These are phyloP conservation scores for Protonibea diacanthus DNA, from an alignment of 2,797 vertebrate species.

Conservation along the genomic window DNA sequence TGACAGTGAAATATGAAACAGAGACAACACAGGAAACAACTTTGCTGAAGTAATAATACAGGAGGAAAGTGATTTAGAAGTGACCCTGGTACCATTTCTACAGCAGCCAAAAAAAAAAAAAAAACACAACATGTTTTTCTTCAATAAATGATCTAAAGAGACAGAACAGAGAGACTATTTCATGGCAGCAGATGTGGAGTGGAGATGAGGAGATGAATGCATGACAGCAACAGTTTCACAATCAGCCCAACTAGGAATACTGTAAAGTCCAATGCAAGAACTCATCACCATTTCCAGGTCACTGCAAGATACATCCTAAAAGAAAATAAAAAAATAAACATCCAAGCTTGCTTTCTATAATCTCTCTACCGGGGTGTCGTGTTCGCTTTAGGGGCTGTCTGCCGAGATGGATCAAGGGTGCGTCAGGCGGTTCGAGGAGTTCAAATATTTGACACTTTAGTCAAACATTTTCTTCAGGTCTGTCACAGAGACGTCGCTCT, in stretches of 20 bases:
- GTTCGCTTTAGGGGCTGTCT: slow-evolving; percentile 56
- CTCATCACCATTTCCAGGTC: neutral
- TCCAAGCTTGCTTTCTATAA: slow-evolving; percentile 40
- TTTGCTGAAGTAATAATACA: neutral
- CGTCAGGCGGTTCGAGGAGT: slow-evolving; percentile 59
- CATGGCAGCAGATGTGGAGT: neutral
- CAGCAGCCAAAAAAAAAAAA: neutral
- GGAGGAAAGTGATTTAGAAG: neutral
- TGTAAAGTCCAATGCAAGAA: neutral
- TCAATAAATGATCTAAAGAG: neutral
- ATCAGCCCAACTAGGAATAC: neutral
- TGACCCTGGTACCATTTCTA: neutral
- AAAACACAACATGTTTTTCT: neutral
- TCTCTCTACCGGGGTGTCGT: slow-evolving; percentile 38
- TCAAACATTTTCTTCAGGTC: slow-evolving; percentile 69
- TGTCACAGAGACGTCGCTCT: slow-evolving; percentile 54
- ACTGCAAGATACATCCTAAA: neutral
- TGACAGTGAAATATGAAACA: neutral
- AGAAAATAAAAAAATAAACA: neutral
- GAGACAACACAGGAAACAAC: neutral
- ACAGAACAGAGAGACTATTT: neutral
- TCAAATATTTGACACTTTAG: slow-evolving; percentile 76
- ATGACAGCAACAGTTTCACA: neutral
- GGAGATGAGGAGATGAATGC: neutral
- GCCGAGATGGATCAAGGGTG: slow-evolving; percentile 60